Base-by-base conservation (phyloP, 2,888 invertebrate species). In the Coenonympha arcania region DNA sequence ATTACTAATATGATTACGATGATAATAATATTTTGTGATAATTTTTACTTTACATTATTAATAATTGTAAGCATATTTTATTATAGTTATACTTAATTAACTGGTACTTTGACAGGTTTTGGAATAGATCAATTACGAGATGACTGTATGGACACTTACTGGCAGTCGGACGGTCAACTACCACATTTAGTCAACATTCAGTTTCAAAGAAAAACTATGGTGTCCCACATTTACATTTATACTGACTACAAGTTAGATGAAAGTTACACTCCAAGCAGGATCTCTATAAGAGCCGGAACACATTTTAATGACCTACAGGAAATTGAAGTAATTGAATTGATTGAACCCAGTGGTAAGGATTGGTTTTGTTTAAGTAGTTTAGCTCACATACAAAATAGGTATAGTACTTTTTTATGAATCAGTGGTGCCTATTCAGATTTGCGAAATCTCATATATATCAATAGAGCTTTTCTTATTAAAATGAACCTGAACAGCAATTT, bases 121-220 rank as follows among this genome's bases (percentile, higher is more conserved):
- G 99, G 99, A 2, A 98, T 99, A 3, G 96, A 98, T 70, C 98
- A 99, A 71, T 79, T 99, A 33, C 87, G 98, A 57, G 98, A 99
- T 77, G 95, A 97, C 71, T 94, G 95, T 56, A 93, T 95, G 79
- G 99, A 99, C 62, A 97, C 98, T 2, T 99, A 98, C 76, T 99
- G 99, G 99, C 99, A 99, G 76, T 99, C 98, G 0, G 99, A 99
- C 79, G 99, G 99, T 0, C 98, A 98, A 62, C 89, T 99, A 55
- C 99, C 99, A 2, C 99, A 99, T 80, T 87, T 98, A 57, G 96
- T 99, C 0, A 99, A 98, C 71, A 95, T 99, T 58, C 97, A 98
- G 69, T 99, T 99, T 73, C 92, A 95, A 67, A 90, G 94, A 57
- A 98, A 98, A 81, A 99, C 96, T 0, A 95, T 96, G 58, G 93